Conservation (phyloP, 2,888 invertebrate species). For the Archips crataeganus region DNA sequence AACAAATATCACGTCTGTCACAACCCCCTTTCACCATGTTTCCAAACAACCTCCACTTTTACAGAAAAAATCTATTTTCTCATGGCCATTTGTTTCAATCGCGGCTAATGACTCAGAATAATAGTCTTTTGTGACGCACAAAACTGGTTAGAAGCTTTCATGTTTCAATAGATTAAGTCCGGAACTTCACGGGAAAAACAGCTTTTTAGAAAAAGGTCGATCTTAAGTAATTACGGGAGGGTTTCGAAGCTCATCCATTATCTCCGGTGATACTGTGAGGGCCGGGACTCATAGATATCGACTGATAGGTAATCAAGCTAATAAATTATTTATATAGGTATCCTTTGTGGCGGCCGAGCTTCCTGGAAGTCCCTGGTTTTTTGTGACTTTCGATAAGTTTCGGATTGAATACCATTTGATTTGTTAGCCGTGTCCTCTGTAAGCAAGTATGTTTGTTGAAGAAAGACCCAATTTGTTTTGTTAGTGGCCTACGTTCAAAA, state of each 20-base stretch:
- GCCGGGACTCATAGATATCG: conserved; percentile 7
- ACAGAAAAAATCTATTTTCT: conserved; percentile 29
- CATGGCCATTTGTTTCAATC: conserved; percentile 32
- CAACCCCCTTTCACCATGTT: not conserved
- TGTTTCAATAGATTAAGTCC: conserved; percentile 31
- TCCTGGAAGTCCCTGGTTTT: not conserved
- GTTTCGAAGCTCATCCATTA: conserved; percentile 23
- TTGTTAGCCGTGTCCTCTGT: not conserved
- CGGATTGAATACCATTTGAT: not conserved
- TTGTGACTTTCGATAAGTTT: not conserved
- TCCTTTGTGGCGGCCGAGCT: not conserved
- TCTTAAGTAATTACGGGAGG: conserved; percentile 38
- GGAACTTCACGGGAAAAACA: conserved; percentile 34
- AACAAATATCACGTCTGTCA: conserved; percentile 8
- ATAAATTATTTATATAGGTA: conserved; percentile 30
- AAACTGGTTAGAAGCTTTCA: conserved; percentile 31
- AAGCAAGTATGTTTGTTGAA: no score
- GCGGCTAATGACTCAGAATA: conserved; percentile 37
- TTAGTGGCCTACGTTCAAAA: no score
- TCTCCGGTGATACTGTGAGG: not conserved
- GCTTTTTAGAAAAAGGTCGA: conserved; percentile 35
- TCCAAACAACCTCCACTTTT: not conserved
- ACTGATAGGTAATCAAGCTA: conserved; percentile 11
- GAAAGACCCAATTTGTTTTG: no score
- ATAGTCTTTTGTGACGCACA: conserved; percentile 35